A percentile compares a stretch with the other conserved stretches of the same genome.
These are phyloP conservation scores for Trilocha varians DNA, from an alignment of 2,888 invertebrate species.

Conservation along the genomic window DNA sequence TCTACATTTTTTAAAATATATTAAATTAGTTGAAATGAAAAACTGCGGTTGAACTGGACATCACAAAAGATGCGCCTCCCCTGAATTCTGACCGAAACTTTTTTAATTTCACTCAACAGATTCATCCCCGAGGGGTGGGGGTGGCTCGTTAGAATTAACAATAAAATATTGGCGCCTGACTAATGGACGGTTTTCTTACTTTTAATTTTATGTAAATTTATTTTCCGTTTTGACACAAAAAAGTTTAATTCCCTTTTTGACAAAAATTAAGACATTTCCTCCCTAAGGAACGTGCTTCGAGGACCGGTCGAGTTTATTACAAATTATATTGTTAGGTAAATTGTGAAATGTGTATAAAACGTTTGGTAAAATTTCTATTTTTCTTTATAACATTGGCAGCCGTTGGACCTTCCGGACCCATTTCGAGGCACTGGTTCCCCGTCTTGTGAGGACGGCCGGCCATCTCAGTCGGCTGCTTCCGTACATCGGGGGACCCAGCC, in stretches of 20 bases:
- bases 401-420: no score
- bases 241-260: not conserved
- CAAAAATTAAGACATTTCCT: not conserved
- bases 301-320: not conserved
- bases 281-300: not conserved
- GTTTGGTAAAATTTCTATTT: no score
- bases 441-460: no score
- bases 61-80: constrained; percentile 22
- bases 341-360: no score
- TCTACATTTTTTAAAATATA: no score
- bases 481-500: no score
- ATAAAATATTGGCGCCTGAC: constrained; percentile 49
- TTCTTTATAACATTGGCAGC: no score
- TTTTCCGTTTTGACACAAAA: not conserved
- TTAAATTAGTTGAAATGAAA: no score
- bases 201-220: not conserved
- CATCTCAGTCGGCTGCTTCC: no score
- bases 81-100: constrained; percentile 34
- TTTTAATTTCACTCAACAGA: constrained; percentile 59
- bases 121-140: constrained; percentile 24
- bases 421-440: no score
- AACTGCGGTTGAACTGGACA: constrained; percentile 18
- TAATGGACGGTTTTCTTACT: constrained; percentile 27
- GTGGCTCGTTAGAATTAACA: constrained; percentile 45
- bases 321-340: no score